phyloP scores from a whole-genome alignment of 2,888 invertebrate species.

The Stomorhina lunata region DNA sequence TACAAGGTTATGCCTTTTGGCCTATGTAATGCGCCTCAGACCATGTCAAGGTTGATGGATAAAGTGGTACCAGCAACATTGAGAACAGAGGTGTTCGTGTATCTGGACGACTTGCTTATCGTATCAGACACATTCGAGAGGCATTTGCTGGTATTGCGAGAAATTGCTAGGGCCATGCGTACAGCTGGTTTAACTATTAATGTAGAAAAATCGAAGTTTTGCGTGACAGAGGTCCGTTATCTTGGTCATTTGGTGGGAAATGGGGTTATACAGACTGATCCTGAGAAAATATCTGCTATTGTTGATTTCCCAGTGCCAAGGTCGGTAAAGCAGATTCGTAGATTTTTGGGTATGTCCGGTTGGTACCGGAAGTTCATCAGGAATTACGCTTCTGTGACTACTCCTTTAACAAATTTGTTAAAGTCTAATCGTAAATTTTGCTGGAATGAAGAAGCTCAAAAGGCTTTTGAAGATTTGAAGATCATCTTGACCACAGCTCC shows the following conservation, averaged over 20 bases:
- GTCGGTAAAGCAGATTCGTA: constrained; percentile 36
- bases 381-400: constrained; percentile 38
- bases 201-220: constrained; percentile 31
- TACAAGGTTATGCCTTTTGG: too few species aligned
- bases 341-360: constrained; percentile 55
- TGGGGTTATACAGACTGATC: constrained; percentile 36
- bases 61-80: constrained; percentile 17
- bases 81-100: constrained; percentile 34
- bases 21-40: too few species aligned
- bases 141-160: not conserved
- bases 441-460: constrained; percentile 31
- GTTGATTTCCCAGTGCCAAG: constrained; percentile 43
- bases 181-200: constrained; percentile 9
- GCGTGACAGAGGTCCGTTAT: constrained; percentile 41
- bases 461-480: constrained; percentile 36
- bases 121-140: constrained; percentile 6
- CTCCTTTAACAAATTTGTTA: constrained; percentile 44
- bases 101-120: constrained; percentile 25
- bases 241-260: constrained; percentile 56
- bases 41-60: too few species aligned
- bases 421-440: not conserved
- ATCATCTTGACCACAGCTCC: constrained; percentile 28
- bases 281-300: constrained; percentile 41
- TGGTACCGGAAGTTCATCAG: constrained; percentile 55
- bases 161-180: not conserved